phyloP scores from a whole-genome alignment of 2,888 invertebrate species.

The Eulithis testata region DNA sequence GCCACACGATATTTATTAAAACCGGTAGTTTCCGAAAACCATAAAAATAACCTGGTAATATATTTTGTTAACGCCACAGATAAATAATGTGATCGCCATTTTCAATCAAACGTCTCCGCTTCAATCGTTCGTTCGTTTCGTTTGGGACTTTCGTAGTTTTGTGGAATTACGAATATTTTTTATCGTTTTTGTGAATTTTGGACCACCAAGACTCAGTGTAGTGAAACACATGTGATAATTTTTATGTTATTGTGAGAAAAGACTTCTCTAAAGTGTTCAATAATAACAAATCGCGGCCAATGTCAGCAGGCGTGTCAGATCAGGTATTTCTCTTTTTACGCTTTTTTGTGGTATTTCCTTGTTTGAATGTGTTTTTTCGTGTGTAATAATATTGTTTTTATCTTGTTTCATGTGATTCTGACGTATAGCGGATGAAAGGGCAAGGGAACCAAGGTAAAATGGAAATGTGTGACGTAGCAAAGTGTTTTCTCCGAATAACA shows the following conservation, averaged over 20 bases:
- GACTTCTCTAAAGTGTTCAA: slow-evolving; percentile 78
- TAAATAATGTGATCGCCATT: slow-evolving; percentile 58
- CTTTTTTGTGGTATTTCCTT: slow-evolving; percentile 83
- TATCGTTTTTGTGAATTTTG: slow-evolving; percentile 34
- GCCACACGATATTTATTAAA: slow-evolving; percentile 1
- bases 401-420: slow-evolving; percentile 84
- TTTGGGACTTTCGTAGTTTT: slow-evolving; percentile 66
- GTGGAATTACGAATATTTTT: slow-evolving; percentile 72
- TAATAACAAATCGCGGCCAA: slow-evolving; percentile 88
- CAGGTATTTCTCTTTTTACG: slow-evolving; percentile 87
- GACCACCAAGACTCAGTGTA: slow-evolving; percentile 66
- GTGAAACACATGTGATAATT: slow-evolving; percentile 82
- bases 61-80: slow-evolving; percentile 54
- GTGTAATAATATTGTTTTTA: slow-evolving; percentile 61
- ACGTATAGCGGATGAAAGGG: slow-evolving; percentile 92
- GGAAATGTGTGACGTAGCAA: slow-evolving; percentile 77
- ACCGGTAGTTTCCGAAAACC: slow-evolving; percentile 43
- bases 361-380: slow-evolving; percentile 52
- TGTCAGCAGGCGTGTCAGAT: slow-evolving; percentile 96
- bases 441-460: slow-evolving; percentile 92
- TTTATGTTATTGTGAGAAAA: slow-evolving; percentile 73
- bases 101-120: slow-evolving; percentile 68
- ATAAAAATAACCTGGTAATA: slow-evolving; percentile 54
- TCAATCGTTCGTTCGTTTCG: slow-evolving; percentile 27
- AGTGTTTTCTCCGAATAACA: slow-evolving; percentile 72